A percentile compares a stretch with the other conserved stretches of the same genome.
phyloP scores from a whole-genome alignment of 2,113 vertebrate species.

The Muscicapa adusta region DNA sequence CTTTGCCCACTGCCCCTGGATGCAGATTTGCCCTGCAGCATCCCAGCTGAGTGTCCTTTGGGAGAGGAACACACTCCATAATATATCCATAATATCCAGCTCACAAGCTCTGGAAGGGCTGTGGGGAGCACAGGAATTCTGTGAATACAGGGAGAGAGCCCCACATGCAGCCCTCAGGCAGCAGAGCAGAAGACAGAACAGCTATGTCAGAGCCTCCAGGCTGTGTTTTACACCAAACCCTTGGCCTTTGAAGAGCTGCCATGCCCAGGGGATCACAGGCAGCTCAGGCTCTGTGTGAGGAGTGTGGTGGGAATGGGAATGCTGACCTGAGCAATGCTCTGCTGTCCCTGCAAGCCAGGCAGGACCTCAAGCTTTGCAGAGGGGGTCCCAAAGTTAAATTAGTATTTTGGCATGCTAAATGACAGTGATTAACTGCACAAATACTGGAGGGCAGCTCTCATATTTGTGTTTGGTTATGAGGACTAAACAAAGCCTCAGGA shows the following conservation, averaged over 20 bases:
- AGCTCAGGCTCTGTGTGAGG: accelerated
- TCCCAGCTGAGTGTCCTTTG: not conserved
- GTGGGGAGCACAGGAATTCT: not conserved
- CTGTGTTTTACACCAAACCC: not conserved
- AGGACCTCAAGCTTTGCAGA: not conserved
- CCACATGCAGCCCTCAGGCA: not conserved
- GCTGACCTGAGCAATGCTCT: accelerated
- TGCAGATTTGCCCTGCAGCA: not conserved
- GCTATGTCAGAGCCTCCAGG: not conserved
- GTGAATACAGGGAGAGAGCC: not conserved
- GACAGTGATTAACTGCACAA: not conserved
- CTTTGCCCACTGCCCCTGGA: accelerated
- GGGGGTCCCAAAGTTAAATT: not conserved
- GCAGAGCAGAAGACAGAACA: not conserved
- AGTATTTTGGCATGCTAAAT: not conserved
- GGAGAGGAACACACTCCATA: accelerated
- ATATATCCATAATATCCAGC: too few relatives aligned
- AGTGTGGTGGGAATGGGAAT: not conserved
- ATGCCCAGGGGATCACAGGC: not conserved
- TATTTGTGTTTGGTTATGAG: not conserved
- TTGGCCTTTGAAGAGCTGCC: not conserved
- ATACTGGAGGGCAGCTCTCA: not conserved
- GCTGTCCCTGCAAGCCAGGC: not conserved
- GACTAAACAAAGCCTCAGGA: not conserved
- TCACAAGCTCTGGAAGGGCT: not conserved